A percentile compares a stretch with the other conserved stretches of the same genome.
Conservation (phyloP, 2,888 invertebrate species). For the Lasioglossum leucozonium region DNA sequence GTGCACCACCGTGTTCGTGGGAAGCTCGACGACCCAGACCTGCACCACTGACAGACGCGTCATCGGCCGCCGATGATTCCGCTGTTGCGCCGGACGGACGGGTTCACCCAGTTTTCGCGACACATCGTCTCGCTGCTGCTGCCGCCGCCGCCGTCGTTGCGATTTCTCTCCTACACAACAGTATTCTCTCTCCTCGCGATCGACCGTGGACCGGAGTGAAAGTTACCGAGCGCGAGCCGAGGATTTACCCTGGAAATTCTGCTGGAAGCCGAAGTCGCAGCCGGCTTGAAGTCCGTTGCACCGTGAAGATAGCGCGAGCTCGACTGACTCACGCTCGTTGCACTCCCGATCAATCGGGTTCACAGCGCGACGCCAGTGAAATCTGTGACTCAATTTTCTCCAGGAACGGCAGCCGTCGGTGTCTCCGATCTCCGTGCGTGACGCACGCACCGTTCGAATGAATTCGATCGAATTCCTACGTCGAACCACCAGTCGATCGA, state of each 20-base stretch:
- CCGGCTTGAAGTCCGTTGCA: conserved; percentile 48
- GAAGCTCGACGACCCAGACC: conserved; percentile 9
- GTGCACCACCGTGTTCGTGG: conserved; percentile 21
- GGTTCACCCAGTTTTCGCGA: conserved; percentile 30
- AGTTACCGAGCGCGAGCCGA: conserved; percentile 22
- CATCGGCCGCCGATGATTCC: conserved; percentile 74
- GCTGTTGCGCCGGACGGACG: conserved; percentile 35
- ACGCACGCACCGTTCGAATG: no score
- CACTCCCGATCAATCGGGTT: conserved; percentile 44
- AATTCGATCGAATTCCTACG: no score
- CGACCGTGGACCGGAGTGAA: conserved; percentile 29
- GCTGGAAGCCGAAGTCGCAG: conserved; percentile 37
- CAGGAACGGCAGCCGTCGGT: conserved; percentile 7
- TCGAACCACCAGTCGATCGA: background rate
- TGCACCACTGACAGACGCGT: conserved; percentile 75
- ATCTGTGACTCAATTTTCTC: conserved; percentile 31
- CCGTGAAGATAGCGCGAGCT: conserved; percentile 52
- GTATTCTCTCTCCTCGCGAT: background rate
- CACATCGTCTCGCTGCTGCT: conserved; percentile 1
- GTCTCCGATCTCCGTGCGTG: no score
- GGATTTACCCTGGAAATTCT: conserved; percentile 31
- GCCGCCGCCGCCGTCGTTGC: background rate
- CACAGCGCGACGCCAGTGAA: conserved; percentile 28
- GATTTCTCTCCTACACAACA: conserved; percentile 20
- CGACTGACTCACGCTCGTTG: conserved; percentile 34